Evolutionary conservation across 2,888 invertebrate genomes (phyloP).

Genomic region (Lamellibrachia satsuma): DNA sequence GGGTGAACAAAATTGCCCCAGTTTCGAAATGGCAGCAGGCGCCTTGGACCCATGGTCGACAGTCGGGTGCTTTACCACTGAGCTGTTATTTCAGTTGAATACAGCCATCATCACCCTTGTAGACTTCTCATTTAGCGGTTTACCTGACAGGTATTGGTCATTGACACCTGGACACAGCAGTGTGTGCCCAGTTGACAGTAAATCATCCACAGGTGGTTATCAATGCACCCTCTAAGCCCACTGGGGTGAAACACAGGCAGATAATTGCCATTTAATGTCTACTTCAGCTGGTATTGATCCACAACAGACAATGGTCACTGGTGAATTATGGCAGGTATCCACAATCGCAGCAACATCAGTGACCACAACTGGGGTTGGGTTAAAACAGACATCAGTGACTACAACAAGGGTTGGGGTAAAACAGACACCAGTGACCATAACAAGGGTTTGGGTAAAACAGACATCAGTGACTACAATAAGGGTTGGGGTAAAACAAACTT

Average conservation of each 20-base stretch:
- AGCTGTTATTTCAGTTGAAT: not conserved
- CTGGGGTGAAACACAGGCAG: not conserved
- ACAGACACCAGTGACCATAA: not conserved
- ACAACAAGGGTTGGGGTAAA: not conserved
- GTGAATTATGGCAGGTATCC: not conserved
- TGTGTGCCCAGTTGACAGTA: not conserved
- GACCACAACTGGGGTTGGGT: not conserved
- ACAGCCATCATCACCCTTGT: not conserved
- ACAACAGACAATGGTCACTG: not conserved
- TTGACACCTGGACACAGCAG: not conserved
- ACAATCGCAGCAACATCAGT: not conserved
- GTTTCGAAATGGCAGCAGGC: too few species aligned
- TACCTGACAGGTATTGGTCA: constrained; percentile 4
- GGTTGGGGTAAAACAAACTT: not conserved
- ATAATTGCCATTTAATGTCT: not conserved
- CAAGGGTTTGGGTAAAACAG: not conserved
- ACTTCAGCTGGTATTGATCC: not conserved
- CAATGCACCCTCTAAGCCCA: not conserved
- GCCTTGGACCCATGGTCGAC: too few species aligned
- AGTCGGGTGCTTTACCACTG: too few species aligned
- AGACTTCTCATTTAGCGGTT: not conserved
- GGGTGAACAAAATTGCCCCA: too few species aligned
- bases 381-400: not conserved
- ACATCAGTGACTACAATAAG: not conserved
- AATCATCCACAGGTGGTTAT: not conserved